A percentile compares a stretch with the other conserved stretches of the same genome.
Conservation (phyloP, 2,797 vertebrate genomes). For the Hydrocynus forskahlii region DNA sequence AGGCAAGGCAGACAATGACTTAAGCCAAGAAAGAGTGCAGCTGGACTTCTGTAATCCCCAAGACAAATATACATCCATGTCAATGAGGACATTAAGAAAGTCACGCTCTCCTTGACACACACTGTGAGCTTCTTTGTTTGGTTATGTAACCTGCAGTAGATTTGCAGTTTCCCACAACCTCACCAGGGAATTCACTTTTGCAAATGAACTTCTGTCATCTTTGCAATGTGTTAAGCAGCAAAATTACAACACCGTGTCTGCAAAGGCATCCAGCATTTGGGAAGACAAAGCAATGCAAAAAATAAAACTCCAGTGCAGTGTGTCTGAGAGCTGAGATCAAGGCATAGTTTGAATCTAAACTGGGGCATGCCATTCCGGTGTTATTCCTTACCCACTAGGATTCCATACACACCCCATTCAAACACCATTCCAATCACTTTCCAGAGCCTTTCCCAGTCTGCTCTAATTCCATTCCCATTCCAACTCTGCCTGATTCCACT, state of each 20-base stretch:
- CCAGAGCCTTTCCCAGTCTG: not conserved
- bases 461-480: not conserved
- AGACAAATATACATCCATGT: conserved; percentile 31
- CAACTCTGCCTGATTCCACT: not conserved
- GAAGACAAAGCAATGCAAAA: not conserved
- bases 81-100: conserved; percentile 24
- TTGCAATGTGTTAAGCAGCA: not conserved
- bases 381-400: not conserved
- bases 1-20: not conserved
- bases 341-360: not conserved
- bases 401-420: not conserved
- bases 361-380: not conserved
- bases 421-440: not conserved
- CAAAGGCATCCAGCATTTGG: not conserved
- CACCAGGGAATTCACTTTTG: not conserved
- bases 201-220: not conserved
- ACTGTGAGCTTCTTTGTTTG: conserved; percentile 2
- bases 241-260: not conserved
- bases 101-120: conserved; percentile 5
- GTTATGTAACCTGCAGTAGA: conserved; percentile 2
- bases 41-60: conserved; percentile 34
- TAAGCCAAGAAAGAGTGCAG: conserved; percentile 23
- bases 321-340: not conserved
- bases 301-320: not conserved
- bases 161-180: conserved; percentile 1